Evolutionary conservation across 2,797 vertebrate species (phyloP).

Genomic region (Pterois miles): DNA sequence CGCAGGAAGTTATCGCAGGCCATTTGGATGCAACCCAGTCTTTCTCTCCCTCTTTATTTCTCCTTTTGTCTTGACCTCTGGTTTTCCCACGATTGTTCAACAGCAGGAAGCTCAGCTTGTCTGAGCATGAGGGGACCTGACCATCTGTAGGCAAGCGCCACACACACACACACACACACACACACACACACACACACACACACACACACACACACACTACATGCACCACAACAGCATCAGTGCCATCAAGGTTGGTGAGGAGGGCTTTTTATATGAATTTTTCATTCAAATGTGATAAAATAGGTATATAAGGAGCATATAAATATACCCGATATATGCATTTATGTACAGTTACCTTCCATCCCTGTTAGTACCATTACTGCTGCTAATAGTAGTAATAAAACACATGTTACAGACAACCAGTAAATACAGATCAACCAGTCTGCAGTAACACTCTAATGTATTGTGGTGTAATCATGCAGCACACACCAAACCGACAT

Average conservation of each 20-base stretch:
- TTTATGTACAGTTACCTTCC: neutral
- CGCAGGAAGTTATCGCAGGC: constrained; percentile 77
- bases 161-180: constrained; percentile 52
- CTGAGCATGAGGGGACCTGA: constrained; percentile 91
- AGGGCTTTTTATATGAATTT: neutral
- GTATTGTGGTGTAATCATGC: neutral
- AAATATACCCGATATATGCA: neutral
- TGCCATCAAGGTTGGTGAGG: neutral
- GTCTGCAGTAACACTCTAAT: neutral
- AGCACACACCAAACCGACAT: neutral
- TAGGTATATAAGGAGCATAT: neutral
- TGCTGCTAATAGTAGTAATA: neutral
- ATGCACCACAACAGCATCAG: neutral
- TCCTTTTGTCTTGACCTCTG: constrained; percentile 79
- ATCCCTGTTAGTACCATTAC: neutral
- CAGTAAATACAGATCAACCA: neutral
- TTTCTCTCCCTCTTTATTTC: constrained; percentile 72
- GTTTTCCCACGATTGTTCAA: constrained; percentile 97
- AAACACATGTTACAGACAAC: neutral
- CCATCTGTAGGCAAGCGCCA: constrained; percentile 92
- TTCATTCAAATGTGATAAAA: neutral
- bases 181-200: neutral
- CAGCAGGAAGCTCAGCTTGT: constrained; percentile 80
- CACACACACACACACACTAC: constrained; percentile 65
- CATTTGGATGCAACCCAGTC: constrained; percentile 90